Evolutionary conservation across 2,888 invertebrate species (phyloP), one percentile per base, ranked within the genome.

Genomic region (Dendrolimus houi): DNA sequence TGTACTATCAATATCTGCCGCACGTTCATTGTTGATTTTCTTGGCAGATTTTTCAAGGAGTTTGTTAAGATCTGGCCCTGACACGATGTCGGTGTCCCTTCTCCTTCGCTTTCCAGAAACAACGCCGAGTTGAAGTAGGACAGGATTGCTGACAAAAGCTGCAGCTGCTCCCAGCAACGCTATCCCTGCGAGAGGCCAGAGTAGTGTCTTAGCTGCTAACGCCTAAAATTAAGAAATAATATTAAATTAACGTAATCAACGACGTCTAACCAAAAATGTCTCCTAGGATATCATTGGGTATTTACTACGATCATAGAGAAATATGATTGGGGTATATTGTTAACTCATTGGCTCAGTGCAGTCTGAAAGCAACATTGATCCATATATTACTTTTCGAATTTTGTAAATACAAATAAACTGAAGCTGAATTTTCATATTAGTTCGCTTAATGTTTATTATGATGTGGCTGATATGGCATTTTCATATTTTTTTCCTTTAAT

Each of bases 151-250:
- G 57, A 95, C 94, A 59, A 96, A 85, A 13, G 96, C 94, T 29
- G 96, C 96, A 1, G 96, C 96, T 42, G 96, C 95, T 52, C 96
- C 96, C 55, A 95, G 82, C n/a, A 96, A 89, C 1, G 96, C 96
- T 54, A 96, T 93, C 29, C 96, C 96, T 52, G 96, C 96, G 63
- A 96, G 80, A 0, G 96, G 96, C 75, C 94, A 92, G 55, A 95
- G 79, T 52, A 94, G 80, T 54, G 93, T 91, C 81, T 94, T 94
- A 42, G 94, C 80, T 52, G 92, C 93, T 54, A 93, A 77, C 10
- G 91, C 92, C 94, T 94, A 78, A 40, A 83, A 82, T 60, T 62
- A 61, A 63, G 59, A 6, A 8, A 47, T 47, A 47, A 47, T 0
- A 47, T 47, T 47, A 9, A 47, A 10, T 47, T 47, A 47, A 10